Evolutionary conservation across 2,888 invertebrate genomes (phyloP).

Genomic region (Hemaris fuciformis): DNA sequence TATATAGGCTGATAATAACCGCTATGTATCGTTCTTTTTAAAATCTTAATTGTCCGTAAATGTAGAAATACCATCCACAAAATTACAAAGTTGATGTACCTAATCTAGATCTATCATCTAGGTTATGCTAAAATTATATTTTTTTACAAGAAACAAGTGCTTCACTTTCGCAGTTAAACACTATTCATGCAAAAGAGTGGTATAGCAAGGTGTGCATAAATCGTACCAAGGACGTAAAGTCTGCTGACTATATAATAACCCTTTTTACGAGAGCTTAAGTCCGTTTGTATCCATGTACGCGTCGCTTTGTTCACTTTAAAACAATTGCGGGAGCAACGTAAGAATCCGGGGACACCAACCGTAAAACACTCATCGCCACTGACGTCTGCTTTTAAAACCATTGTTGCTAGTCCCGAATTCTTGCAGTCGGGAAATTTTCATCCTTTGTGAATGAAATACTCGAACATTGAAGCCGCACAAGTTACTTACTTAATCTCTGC

Average conservation of each 20-base stretch:
- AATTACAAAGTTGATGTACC: not conserved
- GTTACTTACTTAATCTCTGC: constrained; percentile 69
- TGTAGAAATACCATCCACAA: too few species aligned
- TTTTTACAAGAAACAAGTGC: too few species aligned
- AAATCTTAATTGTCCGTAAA: too few species aligned
- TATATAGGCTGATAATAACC: too few species aligned
- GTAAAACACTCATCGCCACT: constrained; percentile 59
- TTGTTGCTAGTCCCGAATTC: constrained; percentile 62
- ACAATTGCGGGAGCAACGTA: constrained; percentile 50
- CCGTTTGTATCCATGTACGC: constrained; percentile 33
- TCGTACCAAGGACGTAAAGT: constrained; percentile 35
- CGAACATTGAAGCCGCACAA: constrained; percentile 63
- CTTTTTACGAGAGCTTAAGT: constrained; percentile 38
- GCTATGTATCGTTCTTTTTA: too few species aligned
- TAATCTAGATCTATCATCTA: too few species aligned
- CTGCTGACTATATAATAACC: constrained; percentile 33
- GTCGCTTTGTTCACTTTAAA: constrained; percentile 46
- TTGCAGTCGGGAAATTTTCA: constrained; percentile 62
- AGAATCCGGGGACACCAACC: constrained; percentile 49
- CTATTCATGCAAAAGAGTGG: not conserved
- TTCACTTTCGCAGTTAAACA: too few species aligned
- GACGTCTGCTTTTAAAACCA: constrained; percentile 52
- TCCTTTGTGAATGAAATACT: constrained; percentile 56
- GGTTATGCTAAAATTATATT: too few species aligned
- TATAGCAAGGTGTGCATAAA: constrained; percentile 20